Conservation (phyloP, 2,797 vertebrate genomes). For the Petrocephalus sullivani region DNA sequence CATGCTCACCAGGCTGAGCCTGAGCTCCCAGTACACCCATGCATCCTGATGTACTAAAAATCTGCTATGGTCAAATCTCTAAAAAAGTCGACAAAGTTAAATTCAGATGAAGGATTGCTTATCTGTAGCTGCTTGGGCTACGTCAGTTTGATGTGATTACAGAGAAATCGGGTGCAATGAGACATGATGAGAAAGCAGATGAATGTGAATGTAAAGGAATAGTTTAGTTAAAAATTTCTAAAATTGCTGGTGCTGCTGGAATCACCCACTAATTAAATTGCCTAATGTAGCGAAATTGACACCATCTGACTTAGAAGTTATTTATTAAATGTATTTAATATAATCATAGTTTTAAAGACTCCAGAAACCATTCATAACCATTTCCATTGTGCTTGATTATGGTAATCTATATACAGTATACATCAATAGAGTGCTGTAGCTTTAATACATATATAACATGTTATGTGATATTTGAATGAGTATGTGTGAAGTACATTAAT, state of each 20-base stretch:
- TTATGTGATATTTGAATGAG: background rate
- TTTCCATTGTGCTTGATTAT: background rate
- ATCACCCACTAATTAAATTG: background rate
- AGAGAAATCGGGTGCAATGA: background rate
- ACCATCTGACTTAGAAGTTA: background rate
- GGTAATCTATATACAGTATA: background rate
- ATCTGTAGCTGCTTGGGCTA: background rate
- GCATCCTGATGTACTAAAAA: background rate
- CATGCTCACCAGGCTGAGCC: background rate
- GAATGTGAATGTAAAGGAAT: background rate
- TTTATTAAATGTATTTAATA: conserved; percentile 3
- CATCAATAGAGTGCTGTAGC: background rate
- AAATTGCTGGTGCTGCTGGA: background rate
- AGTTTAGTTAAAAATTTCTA: background rate
- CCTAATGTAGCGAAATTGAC: conserved; percentile 10
- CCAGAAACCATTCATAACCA: background rate
- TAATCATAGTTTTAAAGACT: conserved; percentile 13
- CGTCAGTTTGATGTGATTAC: background rate
- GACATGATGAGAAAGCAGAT: background rate
- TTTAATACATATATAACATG: too few relatives aligned
- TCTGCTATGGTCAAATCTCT: background rate
- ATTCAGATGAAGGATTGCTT: background rate
- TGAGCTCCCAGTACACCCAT: background rate
- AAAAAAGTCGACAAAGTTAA: background rate
- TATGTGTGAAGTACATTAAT: background rate